Evolutionary conservation across 2,113 vertebrate species (phyloP), one percentile per base, ranked within the genome.

Genomic region (Misgurnus anguillicaudatus): DNA sequence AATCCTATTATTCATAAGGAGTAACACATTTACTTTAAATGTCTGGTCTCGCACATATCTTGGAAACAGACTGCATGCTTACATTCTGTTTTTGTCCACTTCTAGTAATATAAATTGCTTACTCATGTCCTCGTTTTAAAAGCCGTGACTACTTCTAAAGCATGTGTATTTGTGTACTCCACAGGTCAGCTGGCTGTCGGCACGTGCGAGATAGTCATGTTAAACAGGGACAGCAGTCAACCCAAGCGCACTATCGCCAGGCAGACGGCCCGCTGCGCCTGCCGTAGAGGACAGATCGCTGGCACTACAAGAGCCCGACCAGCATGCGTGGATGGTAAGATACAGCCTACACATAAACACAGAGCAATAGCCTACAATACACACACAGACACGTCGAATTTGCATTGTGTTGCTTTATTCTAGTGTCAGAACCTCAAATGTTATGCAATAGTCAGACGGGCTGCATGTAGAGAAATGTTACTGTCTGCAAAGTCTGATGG

Each of bases 251-350:
- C 92, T 81, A 92, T 95, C 5, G 93, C 94, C 75, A 88, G 92
- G 82, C 94, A 95, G 90, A 95, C 94, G 0, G 94, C 94, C 47
- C 93, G 94, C 64, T 95, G 94, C 57, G 94, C 94, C 81, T 95
- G 94, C 85, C 81, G 91, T 79, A 92, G 90, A 87, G 94, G 94
- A 82, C 94, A 95, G 89, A 94, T 94, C 24, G 93, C 94, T 2
- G 94, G 94, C 60, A 95, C 94, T 24, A 93, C 92, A 2, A 89
- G 92, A 78, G 92, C 93, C 9, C 90, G 93, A 75, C 94, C 94
- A 0, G 94, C 94, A 36, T 95, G 94, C 41, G 94, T 95, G 38
- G 94, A 95, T 38, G 92, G 94, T 95, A 86, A 91, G 83, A 51
- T 14, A 21, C 8, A 48, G 38, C 42, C 45, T n/a, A 38, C 53